Evolutionary conservation across 2,888 invertebrate species (phyloP).

Genomic region (Odontomyia ornata): DNA sequence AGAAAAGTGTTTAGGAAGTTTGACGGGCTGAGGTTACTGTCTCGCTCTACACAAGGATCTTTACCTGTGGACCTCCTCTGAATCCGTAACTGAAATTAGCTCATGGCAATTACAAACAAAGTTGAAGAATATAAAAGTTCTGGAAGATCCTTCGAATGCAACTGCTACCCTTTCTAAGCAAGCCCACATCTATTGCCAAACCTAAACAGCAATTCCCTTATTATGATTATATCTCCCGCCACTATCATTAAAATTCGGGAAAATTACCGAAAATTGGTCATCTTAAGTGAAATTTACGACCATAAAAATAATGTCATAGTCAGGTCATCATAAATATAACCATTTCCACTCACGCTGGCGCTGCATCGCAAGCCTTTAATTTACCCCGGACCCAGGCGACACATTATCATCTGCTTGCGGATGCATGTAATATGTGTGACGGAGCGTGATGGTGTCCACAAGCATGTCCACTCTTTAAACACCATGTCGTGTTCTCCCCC

Average conservation of each 20-base stretch:
- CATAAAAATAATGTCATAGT: constrained; percentile 35
- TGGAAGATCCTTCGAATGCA: too few relatives aligned
- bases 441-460: neutral
- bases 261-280: constrained; percentile 40
- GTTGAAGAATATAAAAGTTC: too few relatives aligned
- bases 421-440: constrained; percentile 1
- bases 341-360: constrained; percentile 42
- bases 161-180: too few relatives aligned
- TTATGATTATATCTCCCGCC: neutral
- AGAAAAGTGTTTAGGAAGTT: too few relatives aligned
- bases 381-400: constrained; percentile 52
- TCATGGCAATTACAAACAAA: too few relatives aligned
- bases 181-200: too few relatives aligned
- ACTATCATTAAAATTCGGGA: neutral
- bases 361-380: constrained; percentile 50
- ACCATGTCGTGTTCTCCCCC: neutral
- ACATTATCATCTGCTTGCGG: constrained; percentile 51
- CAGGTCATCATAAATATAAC: constrained; percentile 33
- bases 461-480: constrained; percentile 2
- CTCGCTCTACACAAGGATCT: too few relatives aligned
- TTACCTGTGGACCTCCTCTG: too few relatives aligned
- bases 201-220: too few relatives aligned
- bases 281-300: constrained; percentile 33
- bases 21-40: too few relatives aligned
- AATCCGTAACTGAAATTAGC: too few relatives aligned